phyloP scores from a whole-genome alignment of 1,140 invertebrate species.

The Nephila pilipes region DNA sequence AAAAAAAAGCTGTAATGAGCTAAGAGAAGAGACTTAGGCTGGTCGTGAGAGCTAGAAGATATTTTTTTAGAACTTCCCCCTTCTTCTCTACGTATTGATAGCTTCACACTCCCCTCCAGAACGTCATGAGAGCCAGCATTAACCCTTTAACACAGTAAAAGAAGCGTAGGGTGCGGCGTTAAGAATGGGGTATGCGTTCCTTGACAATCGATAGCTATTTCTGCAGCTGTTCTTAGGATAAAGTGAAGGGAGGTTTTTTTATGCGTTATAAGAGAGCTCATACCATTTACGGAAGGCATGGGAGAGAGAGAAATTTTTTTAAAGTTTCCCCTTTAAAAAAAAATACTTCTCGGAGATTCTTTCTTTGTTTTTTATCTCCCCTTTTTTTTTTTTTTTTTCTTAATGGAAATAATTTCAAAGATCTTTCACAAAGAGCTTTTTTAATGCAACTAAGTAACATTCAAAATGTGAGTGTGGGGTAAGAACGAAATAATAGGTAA shows the following conservation, averaged over 20 bases:
- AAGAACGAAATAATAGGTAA: neutral
- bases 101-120: neutral
- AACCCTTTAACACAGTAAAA: constrained; percentile 70
- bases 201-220: constrained; percentile 64
- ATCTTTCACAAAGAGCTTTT: neutral
- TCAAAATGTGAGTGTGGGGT: neutral
- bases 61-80: constrained; percentile 14
- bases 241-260: constrained; percentile 36
- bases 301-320: constrained; percentile 27
- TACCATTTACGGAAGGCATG: constrained; percentile 4
- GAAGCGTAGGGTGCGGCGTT: constrained; percentile 28
- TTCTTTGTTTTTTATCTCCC: constrained; percentile 16
- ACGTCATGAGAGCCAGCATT: constrained; percentile 44
- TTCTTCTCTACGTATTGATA: constrained; percentile 24
- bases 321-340: constrained; percentile 1
- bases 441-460: constrained; percentile 30
- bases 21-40: constrained; percentile 10
- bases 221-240: constrained; percentile 58
- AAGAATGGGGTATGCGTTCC: constrained; percentile 50
- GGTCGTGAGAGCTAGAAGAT: constrained; percentile 38
- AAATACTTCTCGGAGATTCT: constrained; percentile 8
- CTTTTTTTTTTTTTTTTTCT: constrained; percentile 14
- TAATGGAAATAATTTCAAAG: neutral
- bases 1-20: constrained; percentile 12
- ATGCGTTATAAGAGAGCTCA: neutral